Conservation (phyloP, 2,888 invertebrate species). For the Oithona nana region DNA sequence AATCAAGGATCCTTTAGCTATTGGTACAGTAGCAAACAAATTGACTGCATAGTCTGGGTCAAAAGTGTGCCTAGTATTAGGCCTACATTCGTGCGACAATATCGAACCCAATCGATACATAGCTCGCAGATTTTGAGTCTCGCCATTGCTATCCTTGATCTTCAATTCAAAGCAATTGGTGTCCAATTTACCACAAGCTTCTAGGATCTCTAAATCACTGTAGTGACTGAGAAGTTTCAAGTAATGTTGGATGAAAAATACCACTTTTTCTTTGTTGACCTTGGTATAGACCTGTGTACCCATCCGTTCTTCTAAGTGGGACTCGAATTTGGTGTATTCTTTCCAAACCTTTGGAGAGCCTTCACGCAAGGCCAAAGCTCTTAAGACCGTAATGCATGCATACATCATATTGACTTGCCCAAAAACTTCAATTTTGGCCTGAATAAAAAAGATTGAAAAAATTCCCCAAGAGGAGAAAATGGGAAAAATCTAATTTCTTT, state of each 20-base stretch:
- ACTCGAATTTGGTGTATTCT: slow-evolving; percentile 12
- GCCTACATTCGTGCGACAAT: slow-evolving; percentile 47
- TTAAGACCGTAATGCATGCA: slow-evolving; percentile 15
- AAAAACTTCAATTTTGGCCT: neutral
- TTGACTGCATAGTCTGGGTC: slow-evolving; percentile 38
- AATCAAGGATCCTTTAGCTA: slow-evolving; percentile 39
- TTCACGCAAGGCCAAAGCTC: slow-evolving; percentile 9
- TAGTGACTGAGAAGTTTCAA: slow-evolving; percentile 4
- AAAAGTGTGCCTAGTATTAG: slow-evolving; percentile 45
- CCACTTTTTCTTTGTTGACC: slow-evolving; percentile 17
- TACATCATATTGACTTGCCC: slow-evolving; percentile 16
- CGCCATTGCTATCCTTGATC: slow-evolving; percentile 21
- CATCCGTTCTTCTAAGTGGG: slow-evolving; percentile 15
- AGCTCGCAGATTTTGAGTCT: slow-evolving; percentile 36
- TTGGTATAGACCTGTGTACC: slow-evolving; percentile 3
- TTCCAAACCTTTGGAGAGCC: slow-evolving; percentile 11
- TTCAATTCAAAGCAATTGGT: slow-evolving; percentile 17
- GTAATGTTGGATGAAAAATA: slow-evolving; percentile 16
- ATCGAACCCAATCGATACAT: slow-evolving; percentile 45
- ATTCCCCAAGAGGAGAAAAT: neutral
- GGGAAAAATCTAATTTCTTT: neutral
- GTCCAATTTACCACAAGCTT: slow-evolving; percentile 16
- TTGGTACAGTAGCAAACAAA: slow-evolving; percentile 39
- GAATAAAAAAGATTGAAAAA: neutral
- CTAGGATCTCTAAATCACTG: slow-evolving; percentile 17